phyloP scores from a whole-genome alignment of 2,888 invertebrate species.

The Chromoteleia sp. region DNA sequence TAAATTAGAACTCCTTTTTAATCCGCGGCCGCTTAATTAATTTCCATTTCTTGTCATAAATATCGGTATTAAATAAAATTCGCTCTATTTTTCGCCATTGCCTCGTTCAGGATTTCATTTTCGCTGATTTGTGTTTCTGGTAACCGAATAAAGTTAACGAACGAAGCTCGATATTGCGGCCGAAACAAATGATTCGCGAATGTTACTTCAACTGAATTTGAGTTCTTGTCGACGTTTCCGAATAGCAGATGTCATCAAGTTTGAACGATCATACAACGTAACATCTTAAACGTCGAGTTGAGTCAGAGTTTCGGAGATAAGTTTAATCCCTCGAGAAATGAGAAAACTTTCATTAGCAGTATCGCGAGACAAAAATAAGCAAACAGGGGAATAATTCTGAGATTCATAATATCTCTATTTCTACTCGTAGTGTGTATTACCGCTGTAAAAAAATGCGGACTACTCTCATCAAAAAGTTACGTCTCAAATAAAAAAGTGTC shows the following conservation, averaged over 20 bases:
- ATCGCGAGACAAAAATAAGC: slow-evolving; percentile 66
- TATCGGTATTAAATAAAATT: too few relatives aligned
- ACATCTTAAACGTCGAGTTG: slow-evolving; percentile 70
- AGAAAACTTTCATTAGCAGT: slow-evolving; percentile 69
- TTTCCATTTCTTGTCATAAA: slow-evolving; percentile 1
- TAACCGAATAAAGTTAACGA: too few relatives aligned
- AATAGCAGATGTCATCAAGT: slow-evolving; percentile 68
- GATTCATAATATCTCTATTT: slow-evolving; percentile 57
- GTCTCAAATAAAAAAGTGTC: slow-evolving; percentile 56
- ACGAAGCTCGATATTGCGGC: slow-evolving; percentile 64
- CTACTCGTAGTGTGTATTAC: slow-evolving; percentile 44
- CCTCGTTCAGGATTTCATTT: not conserved
- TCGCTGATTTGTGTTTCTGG: too few relatives aligned
- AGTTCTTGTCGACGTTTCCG: slow-evolving; percentile 51
- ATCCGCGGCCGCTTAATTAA: slow-evolving; percentile 29
- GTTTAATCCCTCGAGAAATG: slow-evolving; percentile 70
- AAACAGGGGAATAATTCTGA: slow-evolving; percentile 61
- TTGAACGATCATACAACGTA: slow-evolving; percentile 64
- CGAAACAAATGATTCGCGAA: slow-evolving; percentile 79
- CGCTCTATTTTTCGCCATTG: too few relatives aligned
- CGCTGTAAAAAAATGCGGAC: slow-evolving; percentile 57
- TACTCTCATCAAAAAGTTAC: slow-evolving; percentile 51
- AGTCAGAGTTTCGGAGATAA: slow-evolving; percentile 60
- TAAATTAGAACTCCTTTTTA: slow-evolving; percentile 52
- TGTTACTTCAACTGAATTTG: slow-evolving; percentile 62